A percentile compares a stretch with the other conserved stretches of the same genome.
These are phyloP conservation scores for Oceanodroma leucorhoa DNA, from an alignment of 2,797 vertebrate species.

Conservation along the genomic window DNA sequence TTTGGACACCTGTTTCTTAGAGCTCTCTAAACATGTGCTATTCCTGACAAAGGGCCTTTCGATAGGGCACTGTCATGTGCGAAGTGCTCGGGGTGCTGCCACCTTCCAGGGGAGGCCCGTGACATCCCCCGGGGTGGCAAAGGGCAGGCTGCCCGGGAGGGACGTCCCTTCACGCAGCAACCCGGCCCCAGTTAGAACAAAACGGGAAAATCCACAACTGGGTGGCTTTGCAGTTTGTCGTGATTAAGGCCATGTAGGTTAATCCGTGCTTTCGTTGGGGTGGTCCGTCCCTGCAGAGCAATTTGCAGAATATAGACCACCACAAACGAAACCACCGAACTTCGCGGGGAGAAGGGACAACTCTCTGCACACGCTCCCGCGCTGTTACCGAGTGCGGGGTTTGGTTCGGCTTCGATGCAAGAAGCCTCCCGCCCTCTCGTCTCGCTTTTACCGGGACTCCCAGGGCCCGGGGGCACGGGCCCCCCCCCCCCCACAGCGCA, in stretches of 20 bases:
- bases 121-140: fast-evolving
- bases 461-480: background rate
- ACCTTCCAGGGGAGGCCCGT: fast-evolving
- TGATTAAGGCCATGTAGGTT: background rate
- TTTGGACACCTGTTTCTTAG: fast-evolving
- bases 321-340: fast-evolving
- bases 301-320: fast-evolving
- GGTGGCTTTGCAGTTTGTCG: background rate
- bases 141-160: background rate
- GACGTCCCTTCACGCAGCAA: fast-evolving
- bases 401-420: background rate
- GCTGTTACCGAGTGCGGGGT: background rate
- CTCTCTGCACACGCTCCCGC: background rate
- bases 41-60: background rate
- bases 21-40: fast-evolving
- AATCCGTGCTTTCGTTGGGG: background rate
- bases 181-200: fast-evolving
- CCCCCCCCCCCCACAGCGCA: too few species aligned
- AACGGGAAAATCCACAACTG: fast-evolving
- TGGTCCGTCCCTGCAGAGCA: background rate
- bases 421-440: background rate
- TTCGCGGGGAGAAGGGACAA: background rate
- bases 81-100: fast-evolving
- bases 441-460: background rate
- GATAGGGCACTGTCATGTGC: fast-evolving